A percentile compares a stretch with the other conserved stretches of the same genome.
These are phyloP conservation scores for Drosophila sp. DNA, from an alignment of 1,140 invertebrate genomes.

Conservation along the genomic window DNA sequence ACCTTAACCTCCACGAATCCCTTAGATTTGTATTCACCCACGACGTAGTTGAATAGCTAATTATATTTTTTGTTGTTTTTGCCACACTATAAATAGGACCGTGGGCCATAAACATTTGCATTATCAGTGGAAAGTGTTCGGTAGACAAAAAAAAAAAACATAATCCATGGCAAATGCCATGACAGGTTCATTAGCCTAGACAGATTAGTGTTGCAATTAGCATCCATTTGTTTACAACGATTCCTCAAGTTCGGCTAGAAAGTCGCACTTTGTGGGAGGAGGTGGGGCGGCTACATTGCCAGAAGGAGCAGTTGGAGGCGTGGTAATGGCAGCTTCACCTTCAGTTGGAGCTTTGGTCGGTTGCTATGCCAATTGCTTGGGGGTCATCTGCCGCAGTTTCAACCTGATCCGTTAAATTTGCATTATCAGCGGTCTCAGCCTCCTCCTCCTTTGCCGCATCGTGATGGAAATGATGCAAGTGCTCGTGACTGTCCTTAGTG, in stretches of 20 bases:
- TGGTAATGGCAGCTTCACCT: neutral
- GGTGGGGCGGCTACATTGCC: neutral
- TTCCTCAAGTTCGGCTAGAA: constrained; percentile 17
- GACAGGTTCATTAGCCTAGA: constrained; percentile 7
- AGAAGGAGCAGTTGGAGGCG: neutral
- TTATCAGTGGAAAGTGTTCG: neutral
- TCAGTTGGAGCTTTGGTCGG: neutral
- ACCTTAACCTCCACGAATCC: neutral
- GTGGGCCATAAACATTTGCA: neutral
- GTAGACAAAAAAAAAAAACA: neutral
- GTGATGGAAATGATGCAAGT: constrained; percentile 73
- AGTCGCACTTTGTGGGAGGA: neutral
- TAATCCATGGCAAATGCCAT: neutral
- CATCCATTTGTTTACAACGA: constrained; percentile 13
- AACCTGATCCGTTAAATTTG: constrained; percentile 47
- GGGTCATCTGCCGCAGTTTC: neutral
- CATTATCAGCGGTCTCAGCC: constrained; percentile 42
- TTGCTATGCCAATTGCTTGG: too few relatives aligned
- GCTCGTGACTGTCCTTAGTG: constrained; percentile 60
- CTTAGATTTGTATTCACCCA: neutral
- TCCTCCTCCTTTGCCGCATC: constrained; percentile 33
- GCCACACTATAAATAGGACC: constrained; percentile 3
- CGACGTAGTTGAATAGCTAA: constrained; percentile 2
- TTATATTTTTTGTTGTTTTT: neutral
- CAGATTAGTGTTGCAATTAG: neutral